A percentile compares a stretch with the other conserved stretches of the same genome.
Conservation (phyloP, 2,113 vertebrate genomes). For the Columba janthina region DNA sequence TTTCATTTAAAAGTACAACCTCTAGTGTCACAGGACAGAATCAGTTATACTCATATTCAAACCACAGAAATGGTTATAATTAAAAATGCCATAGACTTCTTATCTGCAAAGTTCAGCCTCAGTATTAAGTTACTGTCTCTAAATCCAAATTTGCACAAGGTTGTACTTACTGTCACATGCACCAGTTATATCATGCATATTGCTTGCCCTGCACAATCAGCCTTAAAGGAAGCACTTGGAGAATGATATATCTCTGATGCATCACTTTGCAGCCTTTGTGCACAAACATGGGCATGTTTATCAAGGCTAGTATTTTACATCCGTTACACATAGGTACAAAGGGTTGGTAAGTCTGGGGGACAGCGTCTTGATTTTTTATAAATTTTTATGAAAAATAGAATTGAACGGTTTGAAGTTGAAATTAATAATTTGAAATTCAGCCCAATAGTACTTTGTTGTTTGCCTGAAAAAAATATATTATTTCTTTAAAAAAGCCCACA, state of each 20-base stretch:
- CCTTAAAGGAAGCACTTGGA: neutral
- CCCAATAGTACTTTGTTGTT: neutral
- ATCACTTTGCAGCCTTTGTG: neutral
- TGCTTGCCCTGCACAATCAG: neutral
- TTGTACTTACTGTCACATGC: neutral
- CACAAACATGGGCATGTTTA: neutral
- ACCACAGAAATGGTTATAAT: neutral
- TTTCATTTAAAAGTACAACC: neutral
- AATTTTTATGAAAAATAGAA: neutral
- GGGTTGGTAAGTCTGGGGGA: neutral
- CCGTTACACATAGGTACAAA: neutral
- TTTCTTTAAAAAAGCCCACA: neutral
- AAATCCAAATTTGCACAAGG: neutral
- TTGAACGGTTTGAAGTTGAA: neutral
- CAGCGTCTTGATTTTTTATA: neutral
- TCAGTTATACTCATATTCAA: neutral
- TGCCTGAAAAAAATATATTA: neutral
- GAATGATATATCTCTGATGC: neutral
- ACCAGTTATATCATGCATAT: constrained; percentile 8
- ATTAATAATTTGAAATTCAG: neutral
- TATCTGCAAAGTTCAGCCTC: constrained; percentile 12
- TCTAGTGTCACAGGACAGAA: neutral
- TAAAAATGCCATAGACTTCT: neutral
- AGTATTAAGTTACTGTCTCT: neutral
- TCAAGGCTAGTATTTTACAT: neutral